phyloP scores from a whole-genome alignment of 2,888 invertebrate genomes.

The Stenichneumon culpator region DNA sequence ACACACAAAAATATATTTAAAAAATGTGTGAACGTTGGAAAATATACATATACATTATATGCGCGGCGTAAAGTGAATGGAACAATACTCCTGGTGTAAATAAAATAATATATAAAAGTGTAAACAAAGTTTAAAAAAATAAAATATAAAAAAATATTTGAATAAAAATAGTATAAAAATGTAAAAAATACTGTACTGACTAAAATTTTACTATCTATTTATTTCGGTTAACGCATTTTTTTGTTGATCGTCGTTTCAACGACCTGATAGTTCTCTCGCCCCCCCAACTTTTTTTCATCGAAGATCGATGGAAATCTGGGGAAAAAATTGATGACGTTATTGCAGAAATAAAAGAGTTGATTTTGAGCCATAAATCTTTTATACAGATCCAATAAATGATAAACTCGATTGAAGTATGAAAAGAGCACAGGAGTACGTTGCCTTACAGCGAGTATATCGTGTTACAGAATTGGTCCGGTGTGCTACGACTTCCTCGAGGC shows the following conservation, averaged over 20 bases:
- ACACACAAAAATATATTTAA: slow-evolving; percentile 34
- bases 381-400: not conserved
- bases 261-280: too few species aligned
- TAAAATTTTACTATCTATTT: not conserved
- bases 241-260: too few species aligned
- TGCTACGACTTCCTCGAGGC: slow-evolving; percentile 12
- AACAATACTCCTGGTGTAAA: not conserved
- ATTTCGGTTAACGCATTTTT: not conserved
- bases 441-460: slow-evolving; percentile 6
- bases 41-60: slow-evolving; percentile 17
- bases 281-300: too few species aligned
- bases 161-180: not conserved
- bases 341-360: too few species aligned
- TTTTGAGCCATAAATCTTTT: too few species aligned
- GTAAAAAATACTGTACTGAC: too few species aligned
- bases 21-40: not conserved
- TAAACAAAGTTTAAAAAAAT: too few species aligned
- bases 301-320: not conserved
- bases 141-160: too few species aligned
- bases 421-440: not conserved
- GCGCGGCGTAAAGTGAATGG: not conserved
- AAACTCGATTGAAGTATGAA: slow-evolving; percentile 27
- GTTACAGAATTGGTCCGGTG: slow-evolving; percentile 31
- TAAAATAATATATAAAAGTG: too few species aligned
- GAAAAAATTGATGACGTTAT: too few species aligned